Base-by-base conservation (phyloP, 2,888 invertebrate genomes). In the Mesoligia furuncula region DNA sequence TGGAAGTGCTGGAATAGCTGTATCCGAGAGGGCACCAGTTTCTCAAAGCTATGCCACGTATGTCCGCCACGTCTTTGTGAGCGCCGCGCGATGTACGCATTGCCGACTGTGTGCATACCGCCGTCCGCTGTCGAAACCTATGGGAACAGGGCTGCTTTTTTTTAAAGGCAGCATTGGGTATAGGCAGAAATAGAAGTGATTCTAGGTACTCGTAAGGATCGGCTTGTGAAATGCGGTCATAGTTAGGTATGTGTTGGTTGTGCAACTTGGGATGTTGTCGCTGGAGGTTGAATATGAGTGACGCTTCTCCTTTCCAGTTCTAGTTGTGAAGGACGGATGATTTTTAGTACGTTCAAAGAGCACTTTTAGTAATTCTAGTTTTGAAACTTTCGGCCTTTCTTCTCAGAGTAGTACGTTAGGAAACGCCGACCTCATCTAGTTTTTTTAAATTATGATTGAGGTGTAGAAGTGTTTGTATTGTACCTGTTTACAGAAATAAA, bases 1-100 rank as follows among this genome's bases (percentile, higher is more conserved):
- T 85, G 81, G 90, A 92, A 93, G 94, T 95, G 94, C 93, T 90
- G 92, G 95, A 94, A 96, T 95, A 94, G 95, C 93, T 94, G 95
- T 95, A 94, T 93, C 87, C 91, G 91, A 92, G 90, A 92, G 88
- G 90, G 91, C 92, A 93, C 92, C 92, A 88, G 83, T 85, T 91
- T 94, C 94, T 91, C 84, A 85, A 92, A 92, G 95, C 92, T 95
- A 96, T 96, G 93, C 94, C 85, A 90, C 89, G 90, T 93, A 96
- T 95, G 94, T 89, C 88, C 88, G 94, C 89, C 88, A 94, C 93
- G 92, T 92, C 95, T 96, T 96, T 96, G 95, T 93, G 90, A 79
- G 87, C 85, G 93, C 96, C 96, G 96, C 87, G 83, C 85, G 82
- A 84, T 83, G 84, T 86, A 75, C 81, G 78, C 79, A 79, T 85